Base-by-base conservation (phyloP, 2,797 vertebrate species). In the Muscicapa comitata region DNA sequence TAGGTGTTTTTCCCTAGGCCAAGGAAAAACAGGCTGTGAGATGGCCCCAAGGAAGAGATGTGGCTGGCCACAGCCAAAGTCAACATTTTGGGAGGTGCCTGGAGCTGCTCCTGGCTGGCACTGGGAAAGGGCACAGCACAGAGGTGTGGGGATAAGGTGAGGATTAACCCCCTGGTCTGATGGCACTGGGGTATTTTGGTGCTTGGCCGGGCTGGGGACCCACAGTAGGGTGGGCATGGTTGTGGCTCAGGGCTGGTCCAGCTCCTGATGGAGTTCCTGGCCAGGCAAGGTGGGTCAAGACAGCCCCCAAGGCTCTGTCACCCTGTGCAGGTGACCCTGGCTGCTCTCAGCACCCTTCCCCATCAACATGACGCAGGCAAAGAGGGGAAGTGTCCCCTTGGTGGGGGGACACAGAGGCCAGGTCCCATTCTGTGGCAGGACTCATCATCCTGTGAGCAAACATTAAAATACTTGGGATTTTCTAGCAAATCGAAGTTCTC, bases 401-500 rank as follows among this genome's bases (percentile, higher is more conserved):
- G 7, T 11, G 50, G 45, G 58, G 47, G 0, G 17, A 86, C 81
- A 2, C 2, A 4, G 81, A 55, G 78, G 21, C 74, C 24, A 4
- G 68, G 38, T 80, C 79, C 38, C 38, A 1, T 89, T 71, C 67
- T 0, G 2, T 18, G 53, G 66, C 0, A 0, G 71, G 83, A 42
- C 77, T 24, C 1, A 4, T 71, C 75, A 37, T 84, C 88, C 82
- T 28, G 33, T 3, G 66, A 86, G 79, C 91, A 73, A 86, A 91
- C 88, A 37, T 71, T 91, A 78, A 91, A 91, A 93, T 63, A 58
- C 89, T 84, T 78, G 87, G 87, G 94, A 84, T 97, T 96, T 96
- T 94, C 94, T 55, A 45, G 73, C 0, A 13, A 74, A 55, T 93
- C 38, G 11, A 81, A 89, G 62, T 87, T 45, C 58, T 51, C 87